These are phyloP conservation scores for Eristalis tenax DNA, from an alignment of 2,888 invertebrate genomes.

Conservation along the genomic window DNA sequence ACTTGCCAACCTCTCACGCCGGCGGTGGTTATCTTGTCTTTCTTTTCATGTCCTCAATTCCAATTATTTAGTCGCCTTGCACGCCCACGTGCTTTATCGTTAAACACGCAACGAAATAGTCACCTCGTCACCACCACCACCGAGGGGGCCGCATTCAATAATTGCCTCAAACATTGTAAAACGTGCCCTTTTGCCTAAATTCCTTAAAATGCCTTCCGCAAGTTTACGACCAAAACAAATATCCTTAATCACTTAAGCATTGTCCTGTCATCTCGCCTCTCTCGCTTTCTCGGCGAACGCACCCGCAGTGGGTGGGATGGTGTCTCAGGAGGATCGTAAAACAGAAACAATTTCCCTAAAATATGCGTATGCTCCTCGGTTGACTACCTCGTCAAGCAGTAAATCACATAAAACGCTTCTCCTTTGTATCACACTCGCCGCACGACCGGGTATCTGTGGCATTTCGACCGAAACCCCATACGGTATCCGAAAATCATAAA, in stretches of 20 bases:
- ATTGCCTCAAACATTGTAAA: slow-evolving; percentile 40
- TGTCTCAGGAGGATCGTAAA: slow-evolving; percentile 35
- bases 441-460: slow-evolving; percentile 15
- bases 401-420: slow-evolving; percentile 31
- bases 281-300: background rate
- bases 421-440: background rate
- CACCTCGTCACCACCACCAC: background rate
- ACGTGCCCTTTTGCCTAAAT: slow-evolving; percentile 34
- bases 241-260: slow-evolving; percentile 40
- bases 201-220: slow-evolving; percentile 26
- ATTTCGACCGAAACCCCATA: slow-evolving; percentile 21
- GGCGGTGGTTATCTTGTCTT: background rate
- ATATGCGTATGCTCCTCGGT: slow-evolving; percentile 47
- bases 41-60: background rate
- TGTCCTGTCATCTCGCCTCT: slow-evolving; percentile 7
- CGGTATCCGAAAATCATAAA: slow-evolving; percentile 54
- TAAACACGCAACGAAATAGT: slow-evolving; percentile 11
- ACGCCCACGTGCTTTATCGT: slow-evolving; percentile 15
- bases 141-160: slow-evolving; percentile 9
- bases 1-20: background rate
- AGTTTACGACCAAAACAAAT: slow-evolving; percentile 45
- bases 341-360: slow-evolving; percentile 49
- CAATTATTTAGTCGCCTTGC: slow-evolving; percentile 21
- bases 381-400: slow-evolving; percentile 14
- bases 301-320: background rate